Percentiles rank a stretch among this genome's conserved stretches.
These are phyloP conservation scores for Trichomycterus rosablanca DNA, from an alignment of 2,113 vertebrate species.

Conservation along the genomic window DNA sequence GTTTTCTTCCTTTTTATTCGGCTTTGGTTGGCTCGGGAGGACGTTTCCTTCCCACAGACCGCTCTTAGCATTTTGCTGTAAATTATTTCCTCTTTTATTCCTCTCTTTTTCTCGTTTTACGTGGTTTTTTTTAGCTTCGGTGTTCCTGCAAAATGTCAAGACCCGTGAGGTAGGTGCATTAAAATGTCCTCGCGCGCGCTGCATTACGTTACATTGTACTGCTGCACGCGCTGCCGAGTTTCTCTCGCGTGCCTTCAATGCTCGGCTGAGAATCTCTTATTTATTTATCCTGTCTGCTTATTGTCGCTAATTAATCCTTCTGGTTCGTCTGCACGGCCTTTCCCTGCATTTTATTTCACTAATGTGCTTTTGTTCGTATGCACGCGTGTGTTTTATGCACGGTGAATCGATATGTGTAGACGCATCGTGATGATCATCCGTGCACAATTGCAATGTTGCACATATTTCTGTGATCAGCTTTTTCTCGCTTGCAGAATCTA, in stretches of 20 bases:
- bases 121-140: not conserved
- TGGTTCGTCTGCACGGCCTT: no score
- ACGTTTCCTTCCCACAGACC: no score
- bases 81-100: not conserved
- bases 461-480: not conserved
- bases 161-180: conserved; percentile 73
- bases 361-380: no score
- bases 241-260: conserved; percentile 52
- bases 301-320: not conserved
- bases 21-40: not conserved
- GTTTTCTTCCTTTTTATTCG: conserved; percentile 37
- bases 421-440: no score
- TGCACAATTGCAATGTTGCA: not conserved
- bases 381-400: no score
- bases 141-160: conserved; percentile 75
- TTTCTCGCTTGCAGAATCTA: conserved; percentile 3
- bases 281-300: not conserved
- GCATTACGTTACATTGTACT: conserved; percentile 45
- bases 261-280: not conserved
- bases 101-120: not conserved
- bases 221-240: conserved; percentile 33
- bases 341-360: no score
- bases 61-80: not conserved
- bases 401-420: no score
- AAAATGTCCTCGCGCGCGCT: conserved; percentile 49